A percentile compares a stretch with the other conserved stretches of the same genome.
Conservation (phyloP, 2,113 vertebrate genomes). For the Saguinus midas region DNA sequence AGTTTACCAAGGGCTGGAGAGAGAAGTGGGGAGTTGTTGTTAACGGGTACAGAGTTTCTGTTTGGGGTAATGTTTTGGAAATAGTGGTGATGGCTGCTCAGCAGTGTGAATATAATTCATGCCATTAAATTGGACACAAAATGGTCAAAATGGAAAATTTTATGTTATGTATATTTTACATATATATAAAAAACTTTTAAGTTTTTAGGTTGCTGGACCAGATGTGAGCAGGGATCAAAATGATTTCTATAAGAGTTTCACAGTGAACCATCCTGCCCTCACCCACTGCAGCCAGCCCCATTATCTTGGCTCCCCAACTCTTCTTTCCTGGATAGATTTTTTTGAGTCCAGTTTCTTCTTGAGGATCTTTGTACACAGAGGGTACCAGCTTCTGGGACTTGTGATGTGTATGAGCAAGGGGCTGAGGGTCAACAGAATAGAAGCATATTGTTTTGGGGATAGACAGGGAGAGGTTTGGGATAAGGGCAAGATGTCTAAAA, state of each 20-base stretch:
- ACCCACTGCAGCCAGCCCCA: too few relatives aligned
- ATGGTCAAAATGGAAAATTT: neutral
- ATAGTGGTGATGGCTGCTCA: neutral
- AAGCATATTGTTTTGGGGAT: neutral
- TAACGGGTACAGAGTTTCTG: neutral
- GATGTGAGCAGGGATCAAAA: neutral
- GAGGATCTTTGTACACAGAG: neutral
- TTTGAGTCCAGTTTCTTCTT: neutral
- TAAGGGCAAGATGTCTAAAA: neutral
- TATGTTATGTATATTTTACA: neutral
- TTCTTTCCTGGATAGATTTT: neutral
- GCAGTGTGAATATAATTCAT: neutral
- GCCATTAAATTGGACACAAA: neutral
- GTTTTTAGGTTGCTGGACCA: neutral
- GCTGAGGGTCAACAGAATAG: neutral
- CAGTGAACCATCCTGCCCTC: neutral
- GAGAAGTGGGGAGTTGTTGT: neutral
- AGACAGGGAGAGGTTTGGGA: neutral
- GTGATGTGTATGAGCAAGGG: neutral
- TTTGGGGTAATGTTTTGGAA: neutral
- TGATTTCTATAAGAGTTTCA: neutral
- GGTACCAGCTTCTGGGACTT: neutral
- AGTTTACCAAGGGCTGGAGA: neutral
- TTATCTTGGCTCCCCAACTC: neutral
- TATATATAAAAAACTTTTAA: neutral